Evolutionary conservation across 2,888 invertebrate species (phyloP).

Genomic region (Eupithecia pulchellata): DNA sequence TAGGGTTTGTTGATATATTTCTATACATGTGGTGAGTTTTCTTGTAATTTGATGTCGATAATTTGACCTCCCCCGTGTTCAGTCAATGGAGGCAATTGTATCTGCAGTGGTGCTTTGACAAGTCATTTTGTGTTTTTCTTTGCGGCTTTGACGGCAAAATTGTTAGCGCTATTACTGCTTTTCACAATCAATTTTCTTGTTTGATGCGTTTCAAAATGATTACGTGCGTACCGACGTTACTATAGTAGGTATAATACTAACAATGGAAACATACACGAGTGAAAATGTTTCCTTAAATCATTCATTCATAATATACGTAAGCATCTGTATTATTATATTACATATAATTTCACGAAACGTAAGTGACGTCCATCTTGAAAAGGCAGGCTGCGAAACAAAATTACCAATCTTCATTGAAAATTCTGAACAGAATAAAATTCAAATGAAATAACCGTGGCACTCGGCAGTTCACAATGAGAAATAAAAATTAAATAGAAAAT

Average conservation of each 20-base stretch:
- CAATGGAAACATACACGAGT: too few species aligned
- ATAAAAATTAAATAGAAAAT: conserved; percentile 80
- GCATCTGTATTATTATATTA: background rate
- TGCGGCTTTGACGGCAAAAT: conserved; percentile 45
- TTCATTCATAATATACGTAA: background rate
- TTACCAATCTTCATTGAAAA: conserved; percentile 33
- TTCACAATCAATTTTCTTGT: conserved; percentile 44
- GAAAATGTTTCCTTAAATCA: background rate
- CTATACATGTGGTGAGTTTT: conserved; percentile 57
- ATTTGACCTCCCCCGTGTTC: conserved; percentile 59
- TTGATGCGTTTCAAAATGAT: conserved; percentile 13
- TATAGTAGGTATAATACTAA: background rate
- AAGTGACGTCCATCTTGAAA: background rate
- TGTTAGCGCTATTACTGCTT: conserved; percentile 43
- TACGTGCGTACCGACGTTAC: background rate
- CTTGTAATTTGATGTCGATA: conserved; percentile 71
- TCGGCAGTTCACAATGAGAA: conserved; percentile 70
- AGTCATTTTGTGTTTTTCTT: conserved; percentile 61
- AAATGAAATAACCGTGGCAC: conserved; percentile 68
- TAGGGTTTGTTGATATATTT: conserved; percentile 58
- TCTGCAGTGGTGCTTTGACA: conserved; percentile 67
- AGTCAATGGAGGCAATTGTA: conserved; percentile 74
- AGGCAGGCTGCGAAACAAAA: conserved; percentile 22
- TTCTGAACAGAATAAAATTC: conserved; percentile 44
- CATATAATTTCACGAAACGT: background rate